Percentiles rank a stretch among this genome's conserved stretches.
These are phyloP conservation scores for Meandrina meandrites DNA, from an alignment of 92 coral and sea anemone genomes.

Conservation along the genomic window DNA sequence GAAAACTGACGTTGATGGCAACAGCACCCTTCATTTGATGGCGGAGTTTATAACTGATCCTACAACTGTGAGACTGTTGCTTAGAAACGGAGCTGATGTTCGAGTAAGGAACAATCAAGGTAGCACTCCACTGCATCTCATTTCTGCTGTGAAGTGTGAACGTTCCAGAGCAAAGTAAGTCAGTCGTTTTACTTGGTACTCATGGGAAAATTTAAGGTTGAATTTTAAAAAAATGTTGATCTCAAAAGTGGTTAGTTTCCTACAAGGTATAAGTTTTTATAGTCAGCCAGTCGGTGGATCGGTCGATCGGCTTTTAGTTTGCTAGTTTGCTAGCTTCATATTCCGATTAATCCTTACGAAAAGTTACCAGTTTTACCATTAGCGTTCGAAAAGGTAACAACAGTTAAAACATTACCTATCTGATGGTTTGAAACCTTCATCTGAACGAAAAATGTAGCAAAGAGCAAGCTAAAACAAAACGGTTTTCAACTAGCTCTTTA, in stretches of 20 bases:
- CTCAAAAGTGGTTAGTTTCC: too few relatives aligned
- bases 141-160: conserved; percentile 70
- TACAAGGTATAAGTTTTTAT: too few relatives aligned
- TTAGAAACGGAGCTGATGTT: conserved; percentile 69
- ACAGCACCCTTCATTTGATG: conserved; percentile 75
- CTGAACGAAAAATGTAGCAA: too few relatives aligned
- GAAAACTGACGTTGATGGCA: conserved; percentile 68
- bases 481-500: background rate
- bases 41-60: conserved; percentile 75
- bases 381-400: too few relatives aligned
- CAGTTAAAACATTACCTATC: too few relatives aligned
- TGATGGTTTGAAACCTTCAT: too few relatives aligned
- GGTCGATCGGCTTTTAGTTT: too few relatives aligned
- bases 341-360: too few relatives aligned
- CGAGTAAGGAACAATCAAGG: conserved; percentile 70
- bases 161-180: conserved; percentile 65
- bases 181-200: background rate
- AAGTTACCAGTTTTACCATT: too few relatives aligned
- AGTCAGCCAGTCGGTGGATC: too few relatives aligned
- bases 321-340: too few relatives aligned
- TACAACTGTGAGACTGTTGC: conserved; percentile 70
- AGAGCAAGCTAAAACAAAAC: background rate
- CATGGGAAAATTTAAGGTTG: background rate
- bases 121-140: conserved; percentile 69
- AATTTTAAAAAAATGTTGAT: too few relatives aligned